Conservation (phyloP, 2,888 invertebrate genomes). For the Scelioninae gen. 2 region DNA sequence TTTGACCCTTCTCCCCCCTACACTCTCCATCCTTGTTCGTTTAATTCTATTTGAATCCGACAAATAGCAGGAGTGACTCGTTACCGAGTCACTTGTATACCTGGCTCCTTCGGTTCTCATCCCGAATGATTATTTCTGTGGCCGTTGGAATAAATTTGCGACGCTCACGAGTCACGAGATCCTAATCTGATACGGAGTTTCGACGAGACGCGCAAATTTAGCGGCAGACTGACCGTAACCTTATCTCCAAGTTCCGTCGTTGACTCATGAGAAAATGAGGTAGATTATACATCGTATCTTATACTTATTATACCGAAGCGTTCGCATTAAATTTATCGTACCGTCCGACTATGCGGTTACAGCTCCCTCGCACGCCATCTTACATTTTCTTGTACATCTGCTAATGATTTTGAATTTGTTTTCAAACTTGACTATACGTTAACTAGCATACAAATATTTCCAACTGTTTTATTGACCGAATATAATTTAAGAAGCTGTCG, state of each 20-base stretch:
- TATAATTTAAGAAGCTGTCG: not conserved
- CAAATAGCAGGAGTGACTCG: constrained; percentile 57
- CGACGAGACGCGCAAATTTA: constrained; percentile 69
- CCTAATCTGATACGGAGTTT: constrained; percentile 72
- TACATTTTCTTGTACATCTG: constrained; percentile 40
- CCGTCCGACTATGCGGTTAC: constrained; percentile 53
- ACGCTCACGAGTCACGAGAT: constrained; percentile 68
- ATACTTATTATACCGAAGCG: constrained; percentile 54
- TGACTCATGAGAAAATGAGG: constrained; percentile 60
- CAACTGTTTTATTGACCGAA: constrained; percentile 3
- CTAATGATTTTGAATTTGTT: constrained; percentile 55
- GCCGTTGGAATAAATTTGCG: constrained; percentile 71
- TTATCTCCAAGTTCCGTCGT: constrained; percentile 61
- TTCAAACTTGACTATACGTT: constrained; percentile 26
- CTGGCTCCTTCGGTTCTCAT: constrained; percentile 62
- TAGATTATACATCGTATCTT: constrained; percentile 53
- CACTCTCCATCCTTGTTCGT: constrained; percentile 16
- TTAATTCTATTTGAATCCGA: constrained; percentile 57
- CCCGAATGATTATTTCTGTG: constrained; percentile 71
- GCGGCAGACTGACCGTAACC: constrained; percentile 56
- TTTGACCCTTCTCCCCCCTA: not conserved
- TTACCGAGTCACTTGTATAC: constrained; percentile 64
- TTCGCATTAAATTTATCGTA: constrained; percentile 58
- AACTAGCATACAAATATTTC: constrained; percentile 3
- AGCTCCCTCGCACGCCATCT: constrained; percentile 62